Conservation (phyloP, 1,140 invertebrate species). For the Theocolax elegans region DNA sequence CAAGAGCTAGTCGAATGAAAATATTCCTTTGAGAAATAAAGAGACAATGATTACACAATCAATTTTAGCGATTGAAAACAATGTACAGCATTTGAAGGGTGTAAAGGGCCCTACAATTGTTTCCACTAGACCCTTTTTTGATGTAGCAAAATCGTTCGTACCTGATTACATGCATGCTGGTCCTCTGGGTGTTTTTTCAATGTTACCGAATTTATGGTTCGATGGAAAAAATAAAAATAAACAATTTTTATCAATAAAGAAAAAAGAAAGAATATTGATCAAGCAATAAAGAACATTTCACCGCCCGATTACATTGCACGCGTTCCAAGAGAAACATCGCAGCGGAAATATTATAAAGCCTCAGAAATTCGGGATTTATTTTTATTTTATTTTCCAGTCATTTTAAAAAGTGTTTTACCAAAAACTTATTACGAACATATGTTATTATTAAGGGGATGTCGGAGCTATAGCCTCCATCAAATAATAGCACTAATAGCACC, state of each 20-base stretch:
- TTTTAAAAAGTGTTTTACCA: constrained; percentile 37
- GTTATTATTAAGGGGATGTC: constrained; percentile 13
- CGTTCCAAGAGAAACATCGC: not conserved
- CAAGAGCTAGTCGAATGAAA: not conserved
- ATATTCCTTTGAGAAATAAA: not conserved
- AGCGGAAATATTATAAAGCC: constrained; percentile 27
- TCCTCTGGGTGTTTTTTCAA: not conserved
- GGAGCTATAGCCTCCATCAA: too few relatives aligned
- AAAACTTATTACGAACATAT: constrained; percentile 25
- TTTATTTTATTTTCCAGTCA: constrained; percentile 30
- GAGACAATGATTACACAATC: not conserved
- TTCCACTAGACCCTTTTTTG: not conserved
- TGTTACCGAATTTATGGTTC: constrained; percentile 23
- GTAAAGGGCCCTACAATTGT: constrained; percentile 10
- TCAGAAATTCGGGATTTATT: constrained; percentile 33
- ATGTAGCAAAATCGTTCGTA: not conserved
- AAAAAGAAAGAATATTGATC: not conserved
- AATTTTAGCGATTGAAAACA: not conserved
- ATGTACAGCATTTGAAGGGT: not conserved
- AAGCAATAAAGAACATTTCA: constrained; percentile 4
- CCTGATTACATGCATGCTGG: constrained; percentile 17
- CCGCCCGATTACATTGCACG: constrained; percentile 18
- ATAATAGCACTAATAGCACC: too few relatives aligned
- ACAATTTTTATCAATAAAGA: not conserved
- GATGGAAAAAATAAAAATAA: not conserved